Conservation (phyloP, 2,888 invertebrate genomes). For the Cyclophora albipunctata region DNA sequence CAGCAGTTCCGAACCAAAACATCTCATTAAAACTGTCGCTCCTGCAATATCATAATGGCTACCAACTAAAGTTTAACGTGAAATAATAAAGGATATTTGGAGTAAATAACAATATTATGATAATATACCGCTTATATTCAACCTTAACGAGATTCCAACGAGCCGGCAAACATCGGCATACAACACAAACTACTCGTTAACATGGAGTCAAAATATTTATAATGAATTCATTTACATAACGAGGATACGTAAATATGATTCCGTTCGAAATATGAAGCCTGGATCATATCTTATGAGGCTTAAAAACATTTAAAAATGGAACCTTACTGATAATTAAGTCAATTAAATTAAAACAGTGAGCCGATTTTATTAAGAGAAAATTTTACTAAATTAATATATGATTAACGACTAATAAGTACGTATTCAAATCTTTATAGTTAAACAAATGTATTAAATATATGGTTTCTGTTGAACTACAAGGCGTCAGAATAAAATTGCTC, state of each 20-base stretch:
- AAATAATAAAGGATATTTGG: conserved; percentile 39
- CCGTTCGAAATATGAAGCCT: conserved; percentile 27
- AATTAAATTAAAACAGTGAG: too few relatives aligned
- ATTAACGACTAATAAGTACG: too few relatives aligned
- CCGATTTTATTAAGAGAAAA: too few relatives aligned
- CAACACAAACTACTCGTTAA: conserved; percentile 61
- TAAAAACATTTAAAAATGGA: background rate
- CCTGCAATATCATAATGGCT: background rate
- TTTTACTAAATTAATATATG: too few relatives aligned
- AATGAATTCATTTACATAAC: conserved; percentile 70
- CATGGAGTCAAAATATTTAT: conserved; percentile 67
- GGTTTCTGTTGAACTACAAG: too few relatives aligned
- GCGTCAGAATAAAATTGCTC: too few relatives aligned
- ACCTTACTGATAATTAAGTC: too few relatives aligned
- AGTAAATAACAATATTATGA: conserved; percentile 66
- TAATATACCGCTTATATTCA: conserved; percentile 54
- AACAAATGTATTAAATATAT: too few relatives aligned
- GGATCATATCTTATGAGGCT: background rate
- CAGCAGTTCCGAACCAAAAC: too few relatives aligned
- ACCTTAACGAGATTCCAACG: conserved; percentile 57
- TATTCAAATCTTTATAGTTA: too few relatives aligned
- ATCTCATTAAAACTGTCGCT: background rate
- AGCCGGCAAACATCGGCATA: conserved; percentile 42
- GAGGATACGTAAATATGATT: conserved; percentile 50
- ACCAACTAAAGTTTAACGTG: conserved; percentile 19